Evolutionary conservation across 1,140 invertebrate genomes (phyloP).

Genomic region (Zaprionus inermis): DNA sequence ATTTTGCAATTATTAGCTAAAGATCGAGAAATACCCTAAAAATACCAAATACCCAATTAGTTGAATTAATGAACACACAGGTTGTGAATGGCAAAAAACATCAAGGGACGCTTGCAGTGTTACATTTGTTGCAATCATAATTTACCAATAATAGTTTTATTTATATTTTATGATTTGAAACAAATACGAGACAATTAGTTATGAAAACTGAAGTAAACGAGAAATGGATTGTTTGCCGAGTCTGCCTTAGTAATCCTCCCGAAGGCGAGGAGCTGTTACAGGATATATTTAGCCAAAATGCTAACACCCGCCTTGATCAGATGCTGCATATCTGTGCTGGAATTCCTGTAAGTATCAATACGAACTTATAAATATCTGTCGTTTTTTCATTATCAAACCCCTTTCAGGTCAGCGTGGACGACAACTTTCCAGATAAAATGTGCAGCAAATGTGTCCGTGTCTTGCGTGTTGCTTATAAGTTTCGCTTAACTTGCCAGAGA

Average conservation of each 20-base stretch:
- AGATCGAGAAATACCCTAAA: slow-evolving; percentile 7
- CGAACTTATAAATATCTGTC: neutral
- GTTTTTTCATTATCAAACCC: neutral
- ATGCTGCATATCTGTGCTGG: slow-evolving; percentile 84
- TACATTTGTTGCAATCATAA: slow-evolving; percentile 32
- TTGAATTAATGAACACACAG: neutral
- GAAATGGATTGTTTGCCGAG: slow-evolving; percentile 86
- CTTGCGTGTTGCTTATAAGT: slow-evolving; percentile 62
- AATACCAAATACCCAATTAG: slow-evolving; percentile 36
- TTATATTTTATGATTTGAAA: slow-evolving; percentile 27
- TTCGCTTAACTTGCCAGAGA: slow-evolving; percentile 67
- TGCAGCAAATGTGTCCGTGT: slow-evolving; percentile 62
- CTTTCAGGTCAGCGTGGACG: slow-evolving; percentile 60
- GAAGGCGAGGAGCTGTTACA: slow-evolving; percentile 84
- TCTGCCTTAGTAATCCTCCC: slow-evolving; percentile 83
- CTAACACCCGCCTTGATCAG: slow-evolving; percentile 84
- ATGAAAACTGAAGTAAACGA: slow-evolving; percentile 76
- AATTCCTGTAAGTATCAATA: slow-evolving; percentile 52
- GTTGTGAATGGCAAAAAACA: slow-evolving; percentile 32
- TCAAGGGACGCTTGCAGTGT: slow-evolving; percentile 39
- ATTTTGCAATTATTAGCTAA: neutral
- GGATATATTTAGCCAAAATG: slow-evolving; percentile 85
- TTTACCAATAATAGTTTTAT: slow-evolving; percentile 16
- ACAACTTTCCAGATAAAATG: slow-evolving; percentile 75
- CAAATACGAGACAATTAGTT: slow-evolving; percentile 18